Conservation (phyloP, 2,797 vertebrate genomes). For the Syndactyla subalaris region DNA sequence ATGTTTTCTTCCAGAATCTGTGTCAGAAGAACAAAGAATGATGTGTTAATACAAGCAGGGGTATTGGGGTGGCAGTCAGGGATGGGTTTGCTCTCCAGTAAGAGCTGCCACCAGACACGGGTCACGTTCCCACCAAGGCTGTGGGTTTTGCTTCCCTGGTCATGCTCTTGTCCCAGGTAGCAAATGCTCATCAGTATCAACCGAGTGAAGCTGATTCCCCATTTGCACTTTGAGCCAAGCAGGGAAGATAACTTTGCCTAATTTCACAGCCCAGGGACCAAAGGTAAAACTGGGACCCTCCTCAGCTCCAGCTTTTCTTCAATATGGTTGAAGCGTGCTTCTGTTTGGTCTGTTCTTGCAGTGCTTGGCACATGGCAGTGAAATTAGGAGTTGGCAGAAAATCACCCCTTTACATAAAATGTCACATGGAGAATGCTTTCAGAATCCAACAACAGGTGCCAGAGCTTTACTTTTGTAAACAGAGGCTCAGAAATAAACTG, state of each 20-base stretch:
- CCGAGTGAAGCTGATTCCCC: background rate
- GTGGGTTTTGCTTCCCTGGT: background rate
- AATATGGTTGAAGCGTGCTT: fast-evolving
- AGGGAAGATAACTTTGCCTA: background rate
- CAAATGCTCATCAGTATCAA: background rate
- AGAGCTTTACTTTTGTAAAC: background rate
- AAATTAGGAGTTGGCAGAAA: background rate
- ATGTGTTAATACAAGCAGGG: background rate
- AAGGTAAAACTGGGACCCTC: background rate
- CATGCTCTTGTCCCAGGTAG: background rate
- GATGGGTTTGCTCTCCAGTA: background rate
- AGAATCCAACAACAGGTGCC: background rate
- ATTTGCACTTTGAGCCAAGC: background rate
- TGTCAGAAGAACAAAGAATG: background rate
- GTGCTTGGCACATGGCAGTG: background rate
- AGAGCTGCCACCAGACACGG: background rate
- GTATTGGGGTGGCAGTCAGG: background rate
- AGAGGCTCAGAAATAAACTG: background rate
- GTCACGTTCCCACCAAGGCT: background rate
- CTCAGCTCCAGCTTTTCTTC: background rate
- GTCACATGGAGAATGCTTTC: background rate
- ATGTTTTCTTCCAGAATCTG: conserved; percentile 95
- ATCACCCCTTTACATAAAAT: background rate
- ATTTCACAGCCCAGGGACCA: background rate
- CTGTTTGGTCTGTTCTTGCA: background rate